Evolutionary conservation across 2,113 vertebrate genomes (phyloP).

Genomic region (Corythoichthys intestinalis): DNA sequence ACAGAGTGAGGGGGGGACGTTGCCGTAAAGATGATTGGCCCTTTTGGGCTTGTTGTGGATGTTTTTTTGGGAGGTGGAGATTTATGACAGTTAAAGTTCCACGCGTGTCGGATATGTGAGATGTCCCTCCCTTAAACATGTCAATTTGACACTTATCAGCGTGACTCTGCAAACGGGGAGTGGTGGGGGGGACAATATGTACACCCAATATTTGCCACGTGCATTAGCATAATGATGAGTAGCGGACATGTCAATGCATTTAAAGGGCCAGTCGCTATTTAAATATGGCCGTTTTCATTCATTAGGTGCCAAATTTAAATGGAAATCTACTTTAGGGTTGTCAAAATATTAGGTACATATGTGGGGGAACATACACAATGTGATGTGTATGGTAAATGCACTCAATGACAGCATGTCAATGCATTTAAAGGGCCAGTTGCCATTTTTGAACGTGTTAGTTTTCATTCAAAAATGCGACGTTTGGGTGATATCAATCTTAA

Average conservation of each 20-base stretch:
- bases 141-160: background rate
- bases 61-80: background rate
- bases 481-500: too few relatives aligned
- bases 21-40: background rate
- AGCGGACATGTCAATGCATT: background rate
- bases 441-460: too few relatives aligned
- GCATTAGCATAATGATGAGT: background rate
- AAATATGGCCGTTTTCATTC: background rate
- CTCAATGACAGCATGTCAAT: background rate
- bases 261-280: background rate
- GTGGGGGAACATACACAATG: too few relatives aligned
- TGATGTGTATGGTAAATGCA: background rate
- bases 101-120: background rate
- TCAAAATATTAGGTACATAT: too few relatives aligned
- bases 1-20: background rate
- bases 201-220: background rate
- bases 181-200: background rate
- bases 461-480: too few relatives aligned
- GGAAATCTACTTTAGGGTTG: background rate
- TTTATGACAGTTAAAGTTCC: conserved; percentile 5
- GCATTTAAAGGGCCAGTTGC: too few relatives aligned
- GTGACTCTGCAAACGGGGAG: background rate
- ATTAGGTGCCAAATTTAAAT: background rate
- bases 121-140: background rate
- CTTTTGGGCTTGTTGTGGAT: background rate